These are phyloP conservation scores for Orgyia antiqua DNA, from an alignment of 2,888 invertebrate species.

Conservation along the genomic window DNA sequence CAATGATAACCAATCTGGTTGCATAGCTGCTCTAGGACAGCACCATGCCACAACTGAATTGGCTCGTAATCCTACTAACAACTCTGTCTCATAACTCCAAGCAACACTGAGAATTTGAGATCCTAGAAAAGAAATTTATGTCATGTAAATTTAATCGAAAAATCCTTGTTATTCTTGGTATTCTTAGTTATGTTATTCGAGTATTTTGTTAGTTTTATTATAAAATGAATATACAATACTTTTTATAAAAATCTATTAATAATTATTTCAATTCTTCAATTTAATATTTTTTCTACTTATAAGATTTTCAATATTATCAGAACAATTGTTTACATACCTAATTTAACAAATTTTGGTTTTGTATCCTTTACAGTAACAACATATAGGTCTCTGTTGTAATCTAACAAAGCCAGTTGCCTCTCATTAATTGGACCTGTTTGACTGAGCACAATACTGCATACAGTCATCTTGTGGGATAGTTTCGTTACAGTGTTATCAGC, in stretches of 20 bases:
- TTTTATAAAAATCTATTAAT: too few relatives aligned
- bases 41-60: constrained; percentile 69
- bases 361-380: constrained; percentile 85
- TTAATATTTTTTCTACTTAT: too few relatives aligned
- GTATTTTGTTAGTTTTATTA: too few relatives aligned
- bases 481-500: constrained; percentile 84
- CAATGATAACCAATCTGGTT: constrained; percentile 60
- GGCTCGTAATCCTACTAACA: constrained; percentile 63
- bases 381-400: constrained; percentile 92
- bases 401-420: constrained; percentile 91
- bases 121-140: constrained; percentile 37
- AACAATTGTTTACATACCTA: too few relatives aligned
- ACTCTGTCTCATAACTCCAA: constrained; percentile 68
- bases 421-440: constrained; percentile 88
- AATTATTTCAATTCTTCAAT: too few relatives aligned
- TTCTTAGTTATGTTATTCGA: too few relatives aligned
- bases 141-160: too few relatives aligned
- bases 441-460: constrained; percentile 90
- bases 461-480: constrained; percentile 85
- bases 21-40: constrained; percentile 57
- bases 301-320: too few relatives aligned
- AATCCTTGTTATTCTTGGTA: too few relatives aligned
- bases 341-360: constrained; percentile 82
- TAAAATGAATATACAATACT: too few relatives aligned
- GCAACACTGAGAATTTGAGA: constrained; percentile 65